Evolutionary conservation across 1,140 invertebrate species (phyloP).

Genomic region (Pseudomyrmex pallidus): DNA sequence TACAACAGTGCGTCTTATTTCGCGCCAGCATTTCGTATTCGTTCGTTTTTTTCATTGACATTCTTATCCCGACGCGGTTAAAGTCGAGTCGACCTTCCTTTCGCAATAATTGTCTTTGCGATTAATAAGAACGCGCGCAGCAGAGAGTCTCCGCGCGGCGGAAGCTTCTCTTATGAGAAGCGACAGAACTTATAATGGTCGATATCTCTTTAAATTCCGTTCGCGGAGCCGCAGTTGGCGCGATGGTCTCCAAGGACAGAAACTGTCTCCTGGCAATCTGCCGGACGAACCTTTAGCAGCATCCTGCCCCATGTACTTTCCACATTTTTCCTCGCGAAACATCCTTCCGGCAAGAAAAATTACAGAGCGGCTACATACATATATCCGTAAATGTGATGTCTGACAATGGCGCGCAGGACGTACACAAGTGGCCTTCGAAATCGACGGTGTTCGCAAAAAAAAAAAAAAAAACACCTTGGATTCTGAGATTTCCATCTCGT

Average conservation of each 20-base stretch:
- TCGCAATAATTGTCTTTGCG: constrained; percentile 65
- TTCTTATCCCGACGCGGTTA: constrained; percentile 32
- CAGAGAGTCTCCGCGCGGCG: neutral
- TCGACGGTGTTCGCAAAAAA: neutral
- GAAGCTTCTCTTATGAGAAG: constrained; percentile 51
- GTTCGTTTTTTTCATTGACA: constrained; percentile 51
- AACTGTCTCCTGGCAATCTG: constrained; percentile 77
- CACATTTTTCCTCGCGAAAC: constrained; percentile 56
- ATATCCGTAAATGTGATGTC: constrained; percentile 52
- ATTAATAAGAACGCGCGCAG: constrained; percentile 61
- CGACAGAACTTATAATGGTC: constrained; percentile 63
- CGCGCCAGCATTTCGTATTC: neutral
- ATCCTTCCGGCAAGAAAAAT: constrained; percentile 62
- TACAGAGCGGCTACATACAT: constrained; percentile 62
- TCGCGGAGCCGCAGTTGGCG: constrained; percentile 71
- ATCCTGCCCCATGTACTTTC: constrained; percentile 58
- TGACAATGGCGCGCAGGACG: constrained; percentile 7
- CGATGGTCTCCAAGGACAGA: constrained; percentile 68
- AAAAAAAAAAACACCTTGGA: neutral
- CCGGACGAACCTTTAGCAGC: constrained; percentile 64
- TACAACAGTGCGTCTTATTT: neutral
- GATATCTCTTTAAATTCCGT: constrained; percentile 73
- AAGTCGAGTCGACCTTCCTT: constrained; percentile 47
- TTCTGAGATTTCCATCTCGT: neutral
- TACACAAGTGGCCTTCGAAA: neutral